Percentiles rank a stretch among this genome's conserved stretches.
Conservation (phyloP, 2,113 vertebrate genomes). For the Silurus glanis region DNA sequence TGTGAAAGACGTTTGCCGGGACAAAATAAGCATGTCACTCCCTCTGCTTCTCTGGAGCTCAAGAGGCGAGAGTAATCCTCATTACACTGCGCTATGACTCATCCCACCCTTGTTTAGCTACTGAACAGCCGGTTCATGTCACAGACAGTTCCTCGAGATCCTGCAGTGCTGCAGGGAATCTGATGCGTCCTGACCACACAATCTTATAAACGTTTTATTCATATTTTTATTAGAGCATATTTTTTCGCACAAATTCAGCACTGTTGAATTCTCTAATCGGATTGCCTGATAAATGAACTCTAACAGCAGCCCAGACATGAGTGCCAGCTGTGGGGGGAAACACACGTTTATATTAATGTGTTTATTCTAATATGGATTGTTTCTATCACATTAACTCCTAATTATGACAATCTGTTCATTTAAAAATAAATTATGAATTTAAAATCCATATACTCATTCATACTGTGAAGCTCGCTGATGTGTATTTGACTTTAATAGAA, state of each 20-base stretch:
- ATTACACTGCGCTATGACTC: slow-evolving; percentile 10
- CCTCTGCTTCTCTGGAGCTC: background rate
- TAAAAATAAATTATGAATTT: background rate
- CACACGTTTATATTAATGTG: background rate
- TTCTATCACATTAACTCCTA: too few relatives aligned
- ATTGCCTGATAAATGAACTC: background rate
- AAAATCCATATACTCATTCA: background rate
- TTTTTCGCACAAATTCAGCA: background rate
- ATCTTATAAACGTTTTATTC: background rate
- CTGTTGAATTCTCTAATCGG: background rate
- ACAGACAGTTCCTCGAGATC: background rate
- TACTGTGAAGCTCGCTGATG: background rate
- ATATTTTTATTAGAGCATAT: background rate
- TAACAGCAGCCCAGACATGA: background rate
- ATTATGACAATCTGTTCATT: too few relatives aligned
- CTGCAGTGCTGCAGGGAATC: slow-evolving; percentile 2
- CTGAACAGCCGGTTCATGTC: slow-evolving; percentile 20
- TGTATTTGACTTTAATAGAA: background rate
- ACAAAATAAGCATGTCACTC: background rate
- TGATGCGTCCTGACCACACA: background rate
- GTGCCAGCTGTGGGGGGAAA: background rate
- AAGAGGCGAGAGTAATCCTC: slow-evolving; percentile 14
- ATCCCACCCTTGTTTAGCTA: slow-evolving; percentile 2
- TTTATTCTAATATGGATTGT: too few relatives aligned
- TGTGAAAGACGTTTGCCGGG: background rate